Evolutionary conservation across 2,888 invertebrate species (phyloP), one percentile per base, ranked within the genome.

Genomic region (Folsomia candida): DNA sequence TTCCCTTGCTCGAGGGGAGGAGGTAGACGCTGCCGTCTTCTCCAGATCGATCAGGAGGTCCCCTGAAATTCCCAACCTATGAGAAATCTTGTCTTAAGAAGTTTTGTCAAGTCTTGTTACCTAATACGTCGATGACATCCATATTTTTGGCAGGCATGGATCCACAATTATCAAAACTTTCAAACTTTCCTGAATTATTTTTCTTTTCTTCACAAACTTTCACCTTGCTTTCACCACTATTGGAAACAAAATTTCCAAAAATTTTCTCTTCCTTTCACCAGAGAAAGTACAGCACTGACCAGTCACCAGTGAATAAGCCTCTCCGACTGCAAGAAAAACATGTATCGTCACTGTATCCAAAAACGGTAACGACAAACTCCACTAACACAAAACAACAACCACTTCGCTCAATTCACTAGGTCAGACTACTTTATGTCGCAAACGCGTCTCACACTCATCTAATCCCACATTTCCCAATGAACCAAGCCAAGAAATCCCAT

Each of bases 71-170:
- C 22, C 57, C 57, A 57, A 57, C 11, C 9, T n/a, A 22, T 18
- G 9, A 47, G 9, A 47, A 47, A 47, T 47, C 9, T 47, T 9
- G 9, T 47, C 18, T n/a, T n/a, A n/a, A n/a, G n/a, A n/a, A n/a
- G n/a, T n/a, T n/a, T n/a, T n/a, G n/a, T n/a, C n/a, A n/a, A n/a
- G n/a, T 47, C 47, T 47, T 18, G 9, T 18, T 54, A 54, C 73
- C 73, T 37, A 73, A 58, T 18, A 71, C 71, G 60, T 73, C 73
- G 54, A 73, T 68, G n/a, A 73, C 73, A 54, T 73, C 73, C 73
- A 73, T 73, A n/a, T 69, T 71, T 2, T 18, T 47, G 9, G 47
- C 9, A 47, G 18, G n/a, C n/a, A n/a, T n/a, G n/a, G n/a, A n/a
- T n/a, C n/a, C n/a, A n/a, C n/a, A n/a, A n/a, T n/a, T n/a, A n/a